A percentile compares a stretch with the other conserved stretches of the same genome.
Evolutionary conservation across 2,797 vertebrate genomes (phyloP).

Genomic region (Psittacula derbiana): DNA sequence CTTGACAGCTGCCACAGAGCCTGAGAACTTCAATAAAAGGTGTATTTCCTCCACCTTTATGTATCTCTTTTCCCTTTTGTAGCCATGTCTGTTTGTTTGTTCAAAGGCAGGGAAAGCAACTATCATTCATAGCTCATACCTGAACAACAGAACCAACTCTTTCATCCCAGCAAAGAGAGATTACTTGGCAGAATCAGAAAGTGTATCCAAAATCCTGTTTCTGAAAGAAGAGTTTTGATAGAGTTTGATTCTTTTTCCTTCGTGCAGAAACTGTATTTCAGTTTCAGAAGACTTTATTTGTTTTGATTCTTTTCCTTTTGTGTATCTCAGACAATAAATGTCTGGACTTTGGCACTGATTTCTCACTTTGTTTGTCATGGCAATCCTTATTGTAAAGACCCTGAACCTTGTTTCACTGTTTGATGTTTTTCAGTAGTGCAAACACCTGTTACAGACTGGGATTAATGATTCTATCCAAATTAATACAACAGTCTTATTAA

Average conservation of each 20-base stretch:
- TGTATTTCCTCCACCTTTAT: background rate
- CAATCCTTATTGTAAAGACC: background rate
- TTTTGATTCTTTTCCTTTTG: constrained; percentile 48
- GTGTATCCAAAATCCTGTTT: constrained; percentile 36
- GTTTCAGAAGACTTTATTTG: constrained; percentile 50
- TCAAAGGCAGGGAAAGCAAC: constrained; percentile 43
- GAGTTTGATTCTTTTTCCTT: constrained; percentile 38
- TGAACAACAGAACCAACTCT: constrained; percentile 55
- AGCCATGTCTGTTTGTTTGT: constrained; percentile 10
- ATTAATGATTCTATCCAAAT: background rate
- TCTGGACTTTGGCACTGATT: constrained; percentile 7
- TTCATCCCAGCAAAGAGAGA: constrained; percentile 42
- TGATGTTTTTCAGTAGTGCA: background rate
- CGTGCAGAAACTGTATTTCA: constrained; percentile 22
- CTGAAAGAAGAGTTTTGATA: constrained; percentile 21
- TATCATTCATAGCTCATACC: constrained; percentile 43
- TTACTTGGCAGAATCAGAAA: constrained; percentile 44
- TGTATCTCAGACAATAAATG: constrained; percentile 41
- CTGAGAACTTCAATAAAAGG: constrained; percentile 30
- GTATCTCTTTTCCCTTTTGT: constrained; percentile 30
- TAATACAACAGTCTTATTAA: background rate
- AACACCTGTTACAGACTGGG: background rate
- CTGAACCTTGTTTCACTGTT: background rate
- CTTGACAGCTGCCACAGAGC: background rate
- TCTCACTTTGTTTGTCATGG: constrained; percentile 7